These are phyloP conservation scores for Rhagoletis pomonella DNA, from an alignment of 1,140 invertebrate species.

Conservation along the genomic window DNA sequence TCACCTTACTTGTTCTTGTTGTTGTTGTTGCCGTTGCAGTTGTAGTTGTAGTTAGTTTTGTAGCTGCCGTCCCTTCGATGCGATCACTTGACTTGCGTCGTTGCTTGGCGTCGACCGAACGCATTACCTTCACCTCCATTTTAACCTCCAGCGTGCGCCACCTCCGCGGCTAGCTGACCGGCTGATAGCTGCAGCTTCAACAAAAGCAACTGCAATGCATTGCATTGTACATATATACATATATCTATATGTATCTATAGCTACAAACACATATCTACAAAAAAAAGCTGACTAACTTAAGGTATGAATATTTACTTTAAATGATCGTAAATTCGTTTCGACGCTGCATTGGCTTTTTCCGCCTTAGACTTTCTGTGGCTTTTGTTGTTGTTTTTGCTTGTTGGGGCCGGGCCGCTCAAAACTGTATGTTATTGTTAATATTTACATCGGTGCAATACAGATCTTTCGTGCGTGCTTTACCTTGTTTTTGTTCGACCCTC, in stretches of 20 bases:
- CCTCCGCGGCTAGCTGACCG: neutral
- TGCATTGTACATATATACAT: neutral
- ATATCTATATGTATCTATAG: neutral
- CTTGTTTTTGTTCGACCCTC: slow-evolving; percentile 56
- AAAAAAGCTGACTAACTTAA: slow-evolving; percentile 18
- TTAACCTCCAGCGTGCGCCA: neutral
- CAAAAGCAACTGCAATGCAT: neutral
- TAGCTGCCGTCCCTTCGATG: neutral
- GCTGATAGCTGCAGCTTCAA: slow-evolving; percentile 2
- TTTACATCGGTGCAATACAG: neutral
- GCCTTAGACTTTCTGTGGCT: neutral
- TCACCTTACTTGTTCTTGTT: neutral
- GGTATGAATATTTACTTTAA: slow-evolving; percentile 38
- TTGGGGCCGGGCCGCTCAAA: neutral
- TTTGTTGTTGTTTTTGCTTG: neutral
- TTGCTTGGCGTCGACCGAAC: neutral
- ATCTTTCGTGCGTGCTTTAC: slow-evolving; percentile 48
- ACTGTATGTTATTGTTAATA: slow-evolving; percentile 18
- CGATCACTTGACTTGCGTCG: neutral
- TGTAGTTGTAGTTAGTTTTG: neutral
- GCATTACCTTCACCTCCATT: slow-evolving; percentile 40
- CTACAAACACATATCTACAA: slow-evolving; percentile 52
- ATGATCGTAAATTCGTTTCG: slow-evolving; percentile 49
- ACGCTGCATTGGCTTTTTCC: neutral
- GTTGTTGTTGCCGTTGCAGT: neutral